These are phyloP conservation scores for Polypterus bichir DNA, from an alignment of 2,113 vertebrate species.

Conservation along the genomic window DNA sequence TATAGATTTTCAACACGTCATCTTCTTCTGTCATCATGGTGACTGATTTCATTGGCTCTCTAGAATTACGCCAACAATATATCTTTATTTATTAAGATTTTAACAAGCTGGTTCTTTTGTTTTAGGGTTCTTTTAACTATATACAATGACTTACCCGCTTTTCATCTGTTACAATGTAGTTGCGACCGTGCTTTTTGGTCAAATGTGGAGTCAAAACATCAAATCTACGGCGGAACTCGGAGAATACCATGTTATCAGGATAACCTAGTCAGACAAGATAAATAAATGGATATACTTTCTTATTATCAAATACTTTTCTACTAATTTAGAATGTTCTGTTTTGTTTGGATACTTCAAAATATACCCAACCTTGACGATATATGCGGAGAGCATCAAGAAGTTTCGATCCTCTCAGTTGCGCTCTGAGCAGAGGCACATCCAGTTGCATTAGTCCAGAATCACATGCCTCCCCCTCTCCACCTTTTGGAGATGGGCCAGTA, in stretches of 20 bases:
- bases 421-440: constrained; percentile 72
- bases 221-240: constrained; percentile 86
- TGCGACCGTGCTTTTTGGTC: constrained; percentile 85
- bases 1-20: too few species aligned
- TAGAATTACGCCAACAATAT: too few species aligned
- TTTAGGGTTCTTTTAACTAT: too few species aligned
- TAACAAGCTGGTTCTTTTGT: too few species aligned
- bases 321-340: too few species aligned
- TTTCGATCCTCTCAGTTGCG: constrained; percentile 81
- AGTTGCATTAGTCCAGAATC: constrained; percentile 82
- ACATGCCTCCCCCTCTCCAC: constrained; percentile 66
- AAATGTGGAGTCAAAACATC: constrained; percentile 86
- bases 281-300: background rate
- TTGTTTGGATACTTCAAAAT: too few species aligned
- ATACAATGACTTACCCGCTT: constrained; percentile 55
- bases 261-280: constrained; percentile 56
- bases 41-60: too few species aligned
- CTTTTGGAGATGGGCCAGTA: constrained; percentile 42
- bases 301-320: too few species aligned
- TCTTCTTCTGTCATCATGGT: too few species aligned
- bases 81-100: too few species aligned
- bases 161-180: constrained; percentile 87
- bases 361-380: constrained; percentile 79
- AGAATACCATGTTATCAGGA: constrained; percentile 93
- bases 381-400: constrained; percentile 83